phyloP scores from a whole-genome alignment of 2,888 invertebrate species.

The Herminia tarsipennalis region DNA sequence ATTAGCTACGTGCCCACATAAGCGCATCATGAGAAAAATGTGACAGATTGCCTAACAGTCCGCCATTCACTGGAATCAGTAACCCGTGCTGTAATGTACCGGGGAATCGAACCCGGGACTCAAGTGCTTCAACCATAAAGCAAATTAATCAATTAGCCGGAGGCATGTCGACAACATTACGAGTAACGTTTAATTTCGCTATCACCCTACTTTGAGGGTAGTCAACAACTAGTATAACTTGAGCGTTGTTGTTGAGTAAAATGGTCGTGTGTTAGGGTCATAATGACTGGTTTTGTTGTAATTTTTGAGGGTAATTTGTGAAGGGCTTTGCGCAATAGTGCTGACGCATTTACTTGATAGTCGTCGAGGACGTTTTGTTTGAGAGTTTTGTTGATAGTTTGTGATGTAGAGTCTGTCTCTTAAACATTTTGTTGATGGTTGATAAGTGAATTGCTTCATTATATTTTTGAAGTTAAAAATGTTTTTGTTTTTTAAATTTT shows the following conservation, averaged over 20 bases:
- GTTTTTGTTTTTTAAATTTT: neutral
- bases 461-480: neutral
- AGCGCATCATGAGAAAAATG: constrained; percentile 65
- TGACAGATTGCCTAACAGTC: constrained; percentile 83
- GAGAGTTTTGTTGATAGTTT: constrained; percentile 74
- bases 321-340: constrained; percentile 74
- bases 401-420: constrained; percentile 65
- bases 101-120: constrained; percentile 74
- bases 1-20: constrained; percentile 45
- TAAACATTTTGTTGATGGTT: constrained; percentile 37
- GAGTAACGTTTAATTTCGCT: constrained; percentile 80
- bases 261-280: constrained; percentile 44
- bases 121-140: constrained; percentile 82
- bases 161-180: constrained; percentile 84
- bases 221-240: constrained; percentile 48
- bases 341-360: constrained; percentile 82
- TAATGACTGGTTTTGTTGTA: constrained; percentile 44
- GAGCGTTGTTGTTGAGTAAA: constrained; percentile 34
- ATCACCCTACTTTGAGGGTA: constrained; percentile 60
- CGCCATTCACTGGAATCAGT: constrained; percentile 66
- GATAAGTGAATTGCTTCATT: constrained; percentile 5
- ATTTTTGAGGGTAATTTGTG: constrained; percentile 69
- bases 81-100: constrained; percentile 76
- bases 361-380: constrained; percentile 63
- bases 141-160: constrained; percentile 85